phyloP scores from a whole-genome alignment of 2,888 invertebrate species.

The Drosophila aldrichi region DNA sequence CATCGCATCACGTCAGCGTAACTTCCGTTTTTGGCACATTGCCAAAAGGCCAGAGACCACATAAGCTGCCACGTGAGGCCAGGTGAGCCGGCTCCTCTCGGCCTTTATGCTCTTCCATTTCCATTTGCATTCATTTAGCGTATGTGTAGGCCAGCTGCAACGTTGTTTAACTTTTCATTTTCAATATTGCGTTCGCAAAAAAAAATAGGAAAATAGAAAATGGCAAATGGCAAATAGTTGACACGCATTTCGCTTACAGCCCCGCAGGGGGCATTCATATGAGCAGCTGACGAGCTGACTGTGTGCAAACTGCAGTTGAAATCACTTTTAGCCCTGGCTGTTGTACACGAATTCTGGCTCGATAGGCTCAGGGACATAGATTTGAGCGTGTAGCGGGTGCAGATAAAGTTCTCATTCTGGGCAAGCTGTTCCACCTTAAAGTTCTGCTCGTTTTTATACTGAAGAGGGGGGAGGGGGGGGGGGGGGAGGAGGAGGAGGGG shows the following conservation, averaged over 20 bases:
- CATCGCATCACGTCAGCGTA: slow-evolving; percentile 11
- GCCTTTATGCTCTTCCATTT: slow-evolving; percentile 6
- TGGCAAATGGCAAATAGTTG: not conserved
- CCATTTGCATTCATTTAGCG: slow-evolving; percentile 58
- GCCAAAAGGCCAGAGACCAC: slow-evolving; percentile 63
- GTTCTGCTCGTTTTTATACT: not conserved
- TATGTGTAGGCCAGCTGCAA: slow-evolving; percentile 30
- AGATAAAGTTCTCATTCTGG: slow-evolving; percentile 23
- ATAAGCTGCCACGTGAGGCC: slow-evolving; percentile 49
- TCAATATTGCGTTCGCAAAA: slow-evolving; percentile 53
- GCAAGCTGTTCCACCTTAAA: not conserved
- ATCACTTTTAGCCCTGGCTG: slow-evolving; percentile 62
- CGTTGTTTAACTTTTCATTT: slow-evolving; percentile 69
- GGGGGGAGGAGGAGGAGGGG: too few species aligned
- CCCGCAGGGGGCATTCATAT: not conserved
- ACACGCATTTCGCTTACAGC: slow-evolving; percentile 4
- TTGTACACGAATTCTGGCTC: slow-evolving; percentile 27
- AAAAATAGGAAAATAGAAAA: not conserved
- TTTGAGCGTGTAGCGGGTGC: slow-evolving; percentile 2
- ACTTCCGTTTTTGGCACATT: slow-evolving; percentile 60
- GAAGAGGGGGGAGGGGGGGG: too few species aligned
- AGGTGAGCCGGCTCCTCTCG: too few species aligned
- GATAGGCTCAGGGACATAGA: slow-evolving; percentile 41
- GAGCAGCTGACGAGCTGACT: not conserved
- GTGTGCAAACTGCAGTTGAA: slow-evolving; percentile 42